Conservation (phyloP, 2,888 invertebrate species). For the Allolobophora icterica region DNA sequence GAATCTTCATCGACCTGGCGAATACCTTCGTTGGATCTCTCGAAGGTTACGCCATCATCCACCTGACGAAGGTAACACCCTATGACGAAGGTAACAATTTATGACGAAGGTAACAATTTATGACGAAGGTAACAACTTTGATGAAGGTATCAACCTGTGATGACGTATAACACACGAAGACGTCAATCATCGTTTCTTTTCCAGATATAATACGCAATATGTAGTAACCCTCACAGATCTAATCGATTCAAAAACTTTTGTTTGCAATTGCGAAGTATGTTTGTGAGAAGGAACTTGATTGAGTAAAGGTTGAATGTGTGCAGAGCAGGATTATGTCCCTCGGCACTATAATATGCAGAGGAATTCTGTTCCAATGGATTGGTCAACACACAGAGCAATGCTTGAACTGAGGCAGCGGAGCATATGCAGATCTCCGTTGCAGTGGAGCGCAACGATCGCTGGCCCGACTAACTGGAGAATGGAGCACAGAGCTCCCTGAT, state of each 20-base stretch:
- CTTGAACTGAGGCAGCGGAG: background rate
- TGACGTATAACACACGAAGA: no score
- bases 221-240: background rate
- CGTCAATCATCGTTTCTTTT: no score
- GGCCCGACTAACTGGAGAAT: background rate
- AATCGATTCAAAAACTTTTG: background rate
- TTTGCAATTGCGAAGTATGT: background rate
- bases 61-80: background rate
- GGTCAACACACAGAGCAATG: background rate
- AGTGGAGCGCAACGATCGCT: background rate
- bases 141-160: no score
- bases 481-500: background rate
- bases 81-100: no score
- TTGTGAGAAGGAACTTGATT: background rate
- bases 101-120: no score
- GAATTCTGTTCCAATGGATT: background rate
- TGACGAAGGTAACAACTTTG: no score
- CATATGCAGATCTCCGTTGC: background rate
- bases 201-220: no score
- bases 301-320: background rate
- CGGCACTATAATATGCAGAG: background rate
- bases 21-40: background rate
- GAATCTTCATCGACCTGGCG: background rate
- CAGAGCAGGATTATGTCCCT: background rate
- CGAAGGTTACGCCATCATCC: background rate